Base-by-base conservation (phyloP, 2,888 invertebrate genomes). In the Marronus borbonicus region DNA sequence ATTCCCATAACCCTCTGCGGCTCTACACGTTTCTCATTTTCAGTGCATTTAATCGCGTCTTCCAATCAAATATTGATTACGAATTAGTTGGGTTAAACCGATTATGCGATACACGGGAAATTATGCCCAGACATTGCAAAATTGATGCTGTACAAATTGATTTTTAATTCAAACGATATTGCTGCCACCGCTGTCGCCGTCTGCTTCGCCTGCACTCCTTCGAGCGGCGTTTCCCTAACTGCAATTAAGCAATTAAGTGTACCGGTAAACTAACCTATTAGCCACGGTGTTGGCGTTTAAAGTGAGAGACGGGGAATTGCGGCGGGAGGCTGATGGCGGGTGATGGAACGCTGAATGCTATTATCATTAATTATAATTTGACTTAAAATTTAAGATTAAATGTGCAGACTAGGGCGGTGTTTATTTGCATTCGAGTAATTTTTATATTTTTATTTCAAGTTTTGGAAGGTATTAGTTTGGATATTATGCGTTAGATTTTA, bases 81-180 rank as follows among this genome's bases (percentile, higher is more conserved):
- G 80, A 83, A 81, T 82, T 82, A 82, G 80, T 65, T 66, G 74
- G 77, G 76, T 66, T 76, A 80, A 82, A 84, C 83, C 81, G 84
- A 84, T 83, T 83, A 83, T 80, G 66, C 80, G 81, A 80, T 82
- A 81, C 36, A 58, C 82, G 84, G 85, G 85, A 84, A 84, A 86
- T 86, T 85, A 85, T 85, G 83, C 84, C 10, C 84, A 84, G 86
- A 85, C 85, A 83, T 84, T 82, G 81, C 82, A 82, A 85, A 85
- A 85, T 85, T 85, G 85, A 85, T 83, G 85, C 80, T 82, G 70
- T 36, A 84, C 82, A 86, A 86, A 87, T 87, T 86, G 85, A 85
- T 86, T 86, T 86, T 86, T 86, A 86, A 86, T 85, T 84, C 80
- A 82, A 77, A 83, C 84, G 83, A 84, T 55, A 55, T 17, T 55